Conservation (phyloP, 2,797 vertebrate genomes). For the Alcedo quadribrachys region DNA sequence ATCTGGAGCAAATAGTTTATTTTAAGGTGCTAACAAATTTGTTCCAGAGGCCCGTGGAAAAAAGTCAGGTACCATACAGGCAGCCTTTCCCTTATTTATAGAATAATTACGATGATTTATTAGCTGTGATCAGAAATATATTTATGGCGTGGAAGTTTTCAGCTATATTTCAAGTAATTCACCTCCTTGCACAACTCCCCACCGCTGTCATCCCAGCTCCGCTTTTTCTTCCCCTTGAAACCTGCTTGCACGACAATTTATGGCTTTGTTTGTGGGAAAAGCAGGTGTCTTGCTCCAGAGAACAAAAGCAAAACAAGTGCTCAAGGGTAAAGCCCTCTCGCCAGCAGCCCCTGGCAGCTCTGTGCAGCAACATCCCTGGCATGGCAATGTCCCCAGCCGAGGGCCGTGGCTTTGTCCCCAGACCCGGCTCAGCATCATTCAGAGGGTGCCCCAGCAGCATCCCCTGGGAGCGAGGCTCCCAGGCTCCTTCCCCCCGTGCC, state of each 20-base stretch:
- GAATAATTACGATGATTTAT: slow-evolving; percentile 54
- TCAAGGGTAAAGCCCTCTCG: neutral
- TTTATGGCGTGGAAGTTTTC: slow-evolving; percentile 60
- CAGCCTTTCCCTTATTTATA: slow-evolving; percentile 46
- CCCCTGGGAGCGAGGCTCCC: rapidly evolving
- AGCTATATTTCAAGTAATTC: slow-evolving; percentile 62
- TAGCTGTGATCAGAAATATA: slow-evolving; percentile 21
- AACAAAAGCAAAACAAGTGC: slow-evolving; percentile 3
- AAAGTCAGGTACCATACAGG: neutral
- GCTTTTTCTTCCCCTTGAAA: slow-evolving; percentile 1
- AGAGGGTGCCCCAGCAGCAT: neutral
- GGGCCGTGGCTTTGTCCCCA: neutral
- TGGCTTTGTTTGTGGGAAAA: slow-evolving; percentile 44
- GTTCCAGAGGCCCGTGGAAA: neutral
- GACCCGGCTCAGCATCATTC: rapidly evolving
- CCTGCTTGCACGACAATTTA: neutral
- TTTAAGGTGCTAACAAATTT: slow-evolving; percentile 25
- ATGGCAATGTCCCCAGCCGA: neutral
- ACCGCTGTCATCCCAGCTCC: neutral
- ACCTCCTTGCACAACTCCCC: slow-evolving; percentile 23
- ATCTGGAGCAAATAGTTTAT: slow-evolving; percentile 1
- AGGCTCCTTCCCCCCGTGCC: rapidly evolving
- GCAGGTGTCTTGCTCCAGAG: slow-evolving; percentile 38
- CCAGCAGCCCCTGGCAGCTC: neutral
- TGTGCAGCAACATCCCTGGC: neutral